Evolutionary conservation across 2,888 invertebrate species (phyloP).

Genomic region (Anoncus sp.): DNA sequence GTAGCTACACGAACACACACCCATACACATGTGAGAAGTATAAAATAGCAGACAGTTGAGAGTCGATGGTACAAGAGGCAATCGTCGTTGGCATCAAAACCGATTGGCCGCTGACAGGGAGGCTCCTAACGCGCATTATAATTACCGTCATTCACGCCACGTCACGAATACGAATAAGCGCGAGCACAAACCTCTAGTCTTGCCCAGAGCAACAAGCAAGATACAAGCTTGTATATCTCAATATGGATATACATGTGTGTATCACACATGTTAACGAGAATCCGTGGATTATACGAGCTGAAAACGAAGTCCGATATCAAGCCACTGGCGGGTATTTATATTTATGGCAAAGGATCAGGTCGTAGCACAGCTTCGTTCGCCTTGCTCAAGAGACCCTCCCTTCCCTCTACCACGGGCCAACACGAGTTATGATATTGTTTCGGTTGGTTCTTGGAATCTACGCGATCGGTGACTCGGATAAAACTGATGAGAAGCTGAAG

Average conservation of each 20-base stretch:
- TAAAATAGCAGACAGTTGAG: slow-evolving; percentile 29
- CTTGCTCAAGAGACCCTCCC: slow-evolving; percentile 55
- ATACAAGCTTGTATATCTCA: slow-evolving; percentile 2
- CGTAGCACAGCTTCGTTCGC: slow-evolving; percentile 32
- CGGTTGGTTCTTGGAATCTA: slow-evolving; percentile 81
- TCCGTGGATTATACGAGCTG: slow-evolving; percentile 33
- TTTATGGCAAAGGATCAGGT: slow-evolving; percentile 79
- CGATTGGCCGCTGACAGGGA: slow-evolving; percentile 75
- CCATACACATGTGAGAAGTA: neutral
- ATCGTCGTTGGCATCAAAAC: slow-evolving; percentile 73
- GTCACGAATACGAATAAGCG: slow-evolving; percentile 66
- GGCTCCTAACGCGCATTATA: slow-evolving; percentile 78
- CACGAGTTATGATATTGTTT: slow-evolving; percentile 83
- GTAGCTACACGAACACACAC: slow-evolving; percentile 25
- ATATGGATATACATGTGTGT: neutral
- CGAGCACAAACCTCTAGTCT: slow-evolving; percentile 18
- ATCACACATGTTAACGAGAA: slow-evolving; percentile 46
- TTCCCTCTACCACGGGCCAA: slow-evolving; percentile 71
- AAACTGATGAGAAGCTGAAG: slow-evolving; percentile 71
- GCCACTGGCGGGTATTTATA: slow-evolving; percentile 74
- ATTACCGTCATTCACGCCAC: slow-evolving; percentile 74
- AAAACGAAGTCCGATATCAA: slow-evolving; percentile 61
- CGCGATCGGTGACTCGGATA: slow-evolving; percentile 82
- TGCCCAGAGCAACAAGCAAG: slow-evolving; percentile 9
- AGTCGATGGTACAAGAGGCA: slow-evolving; percentile 49